Conservation (phyloP, 1,140 invertebrate genomes). For the Cydia strobilella region DNA sequence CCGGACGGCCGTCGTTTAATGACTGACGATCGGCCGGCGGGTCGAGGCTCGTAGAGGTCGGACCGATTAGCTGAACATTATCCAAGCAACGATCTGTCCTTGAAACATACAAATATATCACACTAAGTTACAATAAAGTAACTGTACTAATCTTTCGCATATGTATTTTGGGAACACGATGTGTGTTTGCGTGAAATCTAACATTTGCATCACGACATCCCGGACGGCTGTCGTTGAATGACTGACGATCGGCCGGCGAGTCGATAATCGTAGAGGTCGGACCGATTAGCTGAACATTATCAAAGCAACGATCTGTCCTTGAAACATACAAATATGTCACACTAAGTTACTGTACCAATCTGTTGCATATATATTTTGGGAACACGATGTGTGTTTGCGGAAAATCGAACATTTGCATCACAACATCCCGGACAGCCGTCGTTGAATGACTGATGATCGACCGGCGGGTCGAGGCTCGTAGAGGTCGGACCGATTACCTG, state of each 20-base stretch:
- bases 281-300: background rate
- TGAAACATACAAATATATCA: background rate
- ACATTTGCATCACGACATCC: slow-evolving; percentile 58
- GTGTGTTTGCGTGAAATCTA: slow-evolving; percentile 41
- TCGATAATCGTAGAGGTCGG: background rate
- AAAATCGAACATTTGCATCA: slow-evolving; percentile 59
- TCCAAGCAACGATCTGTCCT: background rate
- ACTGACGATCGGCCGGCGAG: slow-evolving; percentile 14
- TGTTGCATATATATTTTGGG: background rate
- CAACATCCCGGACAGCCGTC: slow-evolving; percentile 52
- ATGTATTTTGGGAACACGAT: background rate
- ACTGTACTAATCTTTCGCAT: slow-evolving; percentile 9
- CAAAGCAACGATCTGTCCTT: background rate
- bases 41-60: background rate
- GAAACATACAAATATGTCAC: background rate
- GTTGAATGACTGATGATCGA: slow-evolving; percentile 36
- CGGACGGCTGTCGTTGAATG: slow-evolving; percentile 49
- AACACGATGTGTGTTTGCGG: background rate
- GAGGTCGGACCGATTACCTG: background rate
- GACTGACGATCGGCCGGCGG: slow-evolving; percentile 26
- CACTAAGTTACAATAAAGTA: background rate
- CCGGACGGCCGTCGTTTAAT: slow-evolving; percentile 49
- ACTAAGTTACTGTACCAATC: too few relatives aligned
- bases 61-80: background rate
- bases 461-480: background rate